phyloP scores from a whole-genome alignment of 53 echinoderm and acorn worm genomes.

The Arbacia lixula region DNA sequence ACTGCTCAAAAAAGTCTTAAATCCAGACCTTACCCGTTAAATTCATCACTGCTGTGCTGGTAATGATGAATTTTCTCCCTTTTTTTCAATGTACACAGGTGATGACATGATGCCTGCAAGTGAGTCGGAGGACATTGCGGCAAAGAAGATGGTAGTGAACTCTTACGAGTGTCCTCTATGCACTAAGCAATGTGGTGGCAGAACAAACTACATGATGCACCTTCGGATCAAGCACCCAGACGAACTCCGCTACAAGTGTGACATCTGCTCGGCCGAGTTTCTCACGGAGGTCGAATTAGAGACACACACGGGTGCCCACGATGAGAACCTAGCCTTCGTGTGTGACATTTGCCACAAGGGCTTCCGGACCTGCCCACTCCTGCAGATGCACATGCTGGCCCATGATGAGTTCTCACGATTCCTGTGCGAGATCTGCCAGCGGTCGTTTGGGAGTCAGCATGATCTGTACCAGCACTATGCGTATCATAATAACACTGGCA shows the following conservation, averaged over 20 bases:
- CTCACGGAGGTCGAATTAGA: not conserved
- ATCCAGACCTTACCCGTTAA: too few relatives aligned
- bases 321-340: not conserved
- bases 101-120: too few relatives aligned
- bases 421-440: not conserved
- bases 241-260: conserved; percentile 2
- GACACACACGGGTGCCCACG: not conserved
- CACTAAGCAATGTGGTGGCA: conserved; percentile 8
- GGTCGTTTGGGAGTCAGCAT: not conserved
- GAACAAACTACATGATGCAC: conserved; percentile 12
- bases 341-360: not conserved
- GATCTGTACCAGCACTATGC: not conserved
- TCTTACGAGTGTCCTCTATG: too few relatives aligned
- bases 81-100: too few relatives aligned
- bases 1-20: too few relatives aligned
- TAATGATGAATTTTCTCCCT: too few relatives aligned
- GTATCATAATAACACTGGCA: not conserved
- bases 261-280: not conserved
- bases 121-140: too few relatives aligned
- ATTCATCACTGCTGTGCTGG: too few relatives aligned
- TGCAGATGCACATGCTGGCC: conserved; percentile 5
- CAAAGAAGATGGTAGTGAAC: too few relatives aligned
- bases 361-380: not conserved
- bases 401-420: conserved; percentile 7
- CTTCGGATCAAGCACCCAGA: conserved; percentile 22